These are phyloP conservation scores for Erebia palarica DNA, from an alignment of 2,888 invertebrate genomes.

Conservation along the genomic window DNA sequence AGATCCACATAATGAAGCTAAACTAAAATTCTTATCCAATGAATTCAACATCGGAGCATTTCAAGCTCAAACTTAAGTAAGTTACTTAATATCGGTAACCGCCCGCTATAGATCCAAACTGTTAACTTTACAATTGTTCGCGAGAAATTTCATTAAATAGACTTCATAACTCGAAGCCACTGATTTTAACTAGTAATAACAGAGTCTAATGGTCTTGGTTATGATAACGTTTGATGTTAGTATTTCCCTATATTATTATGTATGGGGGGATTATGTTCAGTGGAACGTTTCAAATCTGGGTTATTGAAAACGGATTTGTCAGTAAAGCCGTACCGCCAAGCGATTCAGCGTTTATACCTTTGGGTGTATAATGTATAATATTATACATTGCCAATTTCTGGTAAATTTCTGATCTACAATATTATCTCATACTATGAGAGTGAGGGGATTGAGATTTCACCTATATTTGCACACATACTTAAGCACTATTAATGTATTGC, in stretches of 20 bases:
- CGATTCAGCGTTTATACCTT: background rate
- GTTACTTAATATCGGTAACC: slow-evolving; percentile 41
- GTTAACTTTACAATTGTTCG: slow-evolving; percentile 50
- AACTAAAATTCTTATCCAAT: background rate
- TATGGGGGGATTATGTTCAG: slow-evolving; percentile 1
- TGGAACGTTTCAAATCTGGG: slow-evolving; percentile 17
- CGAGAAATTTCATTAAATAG: slow-evolving; percentile 56
- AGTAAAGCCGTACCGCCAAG: background rate
- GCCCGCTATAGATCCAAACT: slow-evolving; percentile 44
- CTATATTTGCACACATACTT: too few relatives aligned
- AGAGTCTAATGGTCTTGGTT: slow-evolving; percentile 21
- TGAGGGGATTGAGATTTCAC: too few relatives aligned
- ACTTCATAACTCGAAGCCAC: slow-evolving; percentile 39
- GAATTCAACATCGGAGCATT: slow-evolving; percentile 9
- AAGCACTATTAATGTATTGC: too few relatives aligned
- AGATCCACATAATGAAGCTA: background rate
- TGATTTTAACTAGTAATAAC: slow-evolving; percentile 40
- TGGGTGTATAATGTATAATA: background rate
- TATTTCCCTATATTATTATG: background rate
- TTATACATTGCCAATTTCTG: background rate
- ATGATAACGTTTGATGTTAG: background rate
- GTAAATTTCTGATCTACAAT: too few relatives aligned
- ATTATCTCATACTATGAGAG: too few relatives aligned
- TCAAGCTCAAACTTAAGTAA: slow-evolving; percentile 1
- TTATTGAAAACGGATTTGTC: slow-evolving; percentile 18